Evolutionary conservation across 2,888 invertebrate genomes (phyloP).

Genomic region (Dasypolia templi): DNA sequence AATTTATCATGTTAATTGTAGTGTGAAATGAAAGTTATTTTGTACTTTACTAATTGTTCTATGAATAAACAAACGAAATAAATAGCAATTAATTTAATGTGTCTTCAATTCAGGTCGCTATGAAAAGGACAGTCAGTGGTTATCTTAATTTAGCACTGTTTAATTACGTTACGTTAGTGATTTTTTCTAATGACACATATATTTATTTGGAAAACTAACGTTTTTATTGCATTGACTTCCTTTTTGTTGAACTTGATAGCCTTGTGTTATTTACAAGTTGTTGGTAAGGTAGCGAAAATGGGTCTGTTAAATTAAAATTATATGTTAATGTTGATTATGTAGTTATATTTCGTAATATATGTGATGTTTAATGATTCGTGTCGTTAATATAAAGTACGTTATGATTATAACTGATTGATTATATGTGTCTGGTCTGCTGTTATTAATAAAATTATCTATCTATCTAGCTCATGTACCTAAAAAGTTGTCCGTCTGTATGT

Average conservation of each 20-base stretch:
- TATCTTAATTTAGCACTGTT: slow-evolving; percentile 29
- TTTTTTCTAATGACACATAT: slow-evolving; percentile 48
- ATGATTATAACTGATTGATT: slow-evolving; percentile 11
- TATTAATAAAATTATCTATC: slow-evolving; percentile 4
- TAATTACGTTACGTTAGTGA: slow-evolving; percentile 39
- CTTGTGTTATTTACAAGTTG: slow-evolving; percentile 45
- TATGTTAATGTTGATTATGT: slow-evolving; percentile 22
- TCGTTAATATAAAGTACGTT: not conserved
- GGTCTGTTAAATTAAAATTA: slow-evolving; percentile 22
- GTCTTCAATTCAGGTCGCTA: slow-evolving; percentile 40
- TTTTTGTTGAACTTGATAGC: slow-evolving; percentile 43
- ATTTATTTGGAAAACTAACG: slow-evolving; percentile 41
- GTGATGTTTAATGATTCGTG: slow-evolving; percentile 8
- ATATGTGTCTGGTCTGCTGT: slow-evolving; percentile 13
- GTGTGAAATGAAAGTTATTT: too few species aligned
- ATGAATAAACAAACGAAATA: not conserved
- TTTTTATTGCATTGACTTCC: slow-evolving; percentile 46
- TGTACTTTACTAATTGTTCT: too few species aligned
- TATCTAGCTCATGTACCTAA: not conserved
- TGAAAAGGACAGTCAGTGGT: slow-evolving; percentile 13
- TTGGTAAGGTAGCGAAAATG: slow-evolving; percentile 26
- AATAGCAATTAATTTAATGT: not conserved
- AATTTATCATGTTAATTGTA: too few species aligned
- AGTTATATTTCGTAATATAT: slow-evolving; percentile 5
- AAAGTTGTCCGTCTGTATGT: too few species aligned